Conservation (phyloP, 2,113 vertebrate species). For the Brachypodius melanocephalos region DNA sequence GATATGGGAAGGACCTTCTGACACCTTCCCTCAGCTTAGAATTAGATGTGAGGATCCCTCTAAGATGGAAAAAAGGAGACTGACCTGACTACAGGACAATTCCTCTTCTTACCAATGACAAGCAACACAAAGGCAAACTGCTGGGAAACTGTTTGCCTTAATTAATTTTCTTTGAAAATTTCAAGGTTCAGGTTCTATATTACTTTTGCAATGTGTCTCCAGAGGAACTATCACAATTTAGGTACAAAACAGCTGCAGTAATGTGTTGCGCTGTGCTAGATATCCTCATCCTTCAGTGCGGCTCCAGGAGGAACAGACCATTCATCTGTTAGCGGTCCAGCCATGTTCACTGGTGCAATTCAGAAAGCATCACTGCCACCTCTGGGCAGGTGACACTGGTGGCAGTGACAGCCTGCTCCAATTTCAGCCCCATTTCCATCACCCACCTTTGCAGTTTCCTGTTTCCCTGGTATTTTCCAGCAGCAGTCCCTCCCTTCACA, state of each 20-base stretch:
- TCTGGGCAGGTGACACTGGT: rapidly evolving
- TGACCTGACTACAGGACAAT: not conserved
- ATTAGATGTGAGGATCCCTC: not conserved
- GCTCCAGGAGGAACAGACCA: not conserved
- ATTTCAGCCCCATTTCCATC: not conserved
- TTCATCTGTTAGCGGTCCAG: no score
- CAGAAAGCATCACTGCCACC: not conserved
- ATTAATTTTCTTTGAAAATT: not conserved
- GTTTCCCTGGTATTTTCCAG: not conserved
- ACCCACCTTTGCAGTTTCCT: not conserved
- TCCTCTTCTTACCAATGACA: not conserved
- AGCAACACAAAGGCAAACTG: not conserved
- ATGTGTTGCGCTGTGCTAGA: not conserved
- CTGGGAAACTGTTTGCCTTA: not conserved
- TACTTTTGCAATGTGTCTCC: not conserved
- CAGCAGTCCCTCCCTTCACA: not conserved
- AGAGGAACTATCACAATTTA: not conserved
- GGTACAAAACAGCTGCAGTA: not conserved
- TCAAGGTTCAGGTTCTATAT: not conserved
- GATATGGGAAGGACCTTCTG: not conserved
- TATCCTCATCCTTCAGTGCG: not conserved
- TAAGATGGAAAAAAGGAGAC: not conserved
- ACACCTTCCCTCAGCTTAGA: not conserved
- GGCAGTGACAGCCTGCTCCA: not conserved
- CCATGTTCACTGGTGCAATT: not conserved